Evolutionary conservation across 2,797 vertebrate genomes (phyloP), one percentile per base, ranked within the genome.

Genomic region (Coluber constrictor): DNA sequence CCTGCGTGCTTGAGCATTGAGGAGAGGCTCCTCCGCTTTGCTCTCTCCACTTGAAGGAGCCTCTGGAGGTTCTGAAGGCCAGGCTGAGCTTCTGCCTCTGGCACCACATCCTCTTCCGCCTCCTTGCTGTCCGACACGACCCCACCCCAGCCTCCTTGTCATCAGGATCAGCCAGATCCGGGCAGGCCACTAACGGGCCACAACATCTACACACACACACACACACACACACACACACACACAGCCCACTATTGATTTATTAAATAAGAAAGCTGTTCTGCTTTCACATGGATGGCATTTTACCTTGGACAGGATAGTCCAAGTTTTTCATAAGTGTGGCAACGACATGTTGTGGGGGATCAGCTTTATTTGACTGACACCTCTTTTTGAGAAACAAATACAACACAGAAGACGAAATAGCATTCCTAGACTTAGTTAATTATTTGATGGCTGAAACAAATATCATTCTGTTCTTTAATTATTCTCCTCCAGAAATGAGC

Each of bases 401-500:
- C 29, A 93, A 29, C n/a, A 32, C 37, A 18, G 60, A 66, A 88
- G 13, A 61, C 1, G 9, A 59, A 88, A 79, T 37, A 16, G 2
- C 18, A 74, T 1, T 90, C 79, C 91, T 90, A 25, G 92, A 95
- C 92, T 94, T 91, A 90, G 90, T 70, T 89, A 57, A 91, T 29
- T 20, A 60, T 94, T 94, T 61, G 89, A 83, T 91, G 94, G 92
- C 90, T 74, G 88, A 94, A 87, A 86, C 86, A 25, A 88, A 83
- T 83, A 91, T 63, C 43, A 83, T 27, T 92, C 94, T 94, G 90
- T 66, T 47, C 91, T 87, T 66, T 79, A 59, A 91, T 95, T 96
- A 60, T 91, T 54, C 95, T 94, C 92, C 93, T 94, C 94, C 94
- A 90, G 79, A 92, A 94, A 90, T 92, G 79, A 90, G 93, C 94